Conservation (phyloP, 2,888 invertebrate genomes). For the Alcis repandata region DNA sequence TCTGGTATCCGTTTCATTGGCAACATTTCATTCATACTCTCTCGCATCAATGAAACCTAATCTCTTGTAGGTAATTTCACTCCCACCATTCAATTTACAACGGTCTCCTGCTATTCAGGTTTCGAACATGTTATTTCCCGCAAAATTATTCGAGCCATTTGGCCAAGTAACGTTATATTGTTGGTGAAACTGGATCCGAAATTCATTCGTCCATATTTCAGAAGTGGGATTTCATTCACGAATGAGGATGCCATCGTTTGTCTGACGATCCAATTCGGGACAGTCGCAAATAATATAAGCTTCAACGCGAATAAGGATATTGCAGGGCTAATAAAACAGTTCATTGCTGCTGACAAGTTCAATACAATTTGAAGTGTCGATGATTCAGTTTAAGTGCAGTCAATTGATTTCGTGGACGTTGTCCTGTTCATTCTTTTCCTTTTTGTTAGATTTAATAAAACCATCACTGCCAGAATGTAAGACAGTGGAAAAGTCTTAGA, state of each 20-base stretch:
- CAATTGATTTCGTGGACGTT: conserved; percentile 12
- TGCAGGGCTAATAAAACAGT: conserved; percentile 26
- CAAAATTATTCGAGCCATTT: conserved; percentile 7
- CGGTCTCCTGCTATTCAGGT: conserved; percentile 13
- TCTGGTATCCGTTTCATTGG: too few relatives aligned
- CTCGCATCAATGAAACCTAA: neutral
- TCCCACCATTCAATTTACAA: conserved; percentile 10
- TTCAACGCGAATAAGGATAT: conserved; percentile 33
- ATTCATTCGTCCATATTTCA: conserved; percentile 19
- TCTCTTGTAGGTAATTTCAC: conserved; percentile 17
- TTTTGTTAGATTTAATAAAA: neutral
- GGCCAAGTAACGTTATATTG: conserved; percentile 3
- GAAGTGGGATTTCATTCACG: conserved; percentile 20
- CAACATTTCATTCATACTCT: too few relatives aligned
- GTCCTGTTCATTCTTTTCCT: neutral
- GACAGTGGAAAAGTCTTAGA: too few relatives aligned
- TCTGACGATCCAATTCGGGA: conserved; percentile 38
- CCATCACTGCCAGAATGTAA: too few relatives aligned
- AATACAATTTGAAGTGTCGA: conserved; percentile 12
- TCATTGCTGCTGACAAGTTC: conserved; percentile 3
- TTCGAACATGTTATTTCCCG: conserved; percentile 17
- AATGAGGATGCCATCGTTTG: conserved; percentile 38
- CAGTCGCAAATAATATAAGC: conserved; percentile 28
- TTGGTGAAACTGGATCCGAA: conserved; percentile 35
- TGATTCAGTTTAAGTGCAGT: conserved; percentile 19